Base-by-base conservation (phyloP, 2,113 vertebrate genomes). In the Epinephelus cyanopodus region DNA sequence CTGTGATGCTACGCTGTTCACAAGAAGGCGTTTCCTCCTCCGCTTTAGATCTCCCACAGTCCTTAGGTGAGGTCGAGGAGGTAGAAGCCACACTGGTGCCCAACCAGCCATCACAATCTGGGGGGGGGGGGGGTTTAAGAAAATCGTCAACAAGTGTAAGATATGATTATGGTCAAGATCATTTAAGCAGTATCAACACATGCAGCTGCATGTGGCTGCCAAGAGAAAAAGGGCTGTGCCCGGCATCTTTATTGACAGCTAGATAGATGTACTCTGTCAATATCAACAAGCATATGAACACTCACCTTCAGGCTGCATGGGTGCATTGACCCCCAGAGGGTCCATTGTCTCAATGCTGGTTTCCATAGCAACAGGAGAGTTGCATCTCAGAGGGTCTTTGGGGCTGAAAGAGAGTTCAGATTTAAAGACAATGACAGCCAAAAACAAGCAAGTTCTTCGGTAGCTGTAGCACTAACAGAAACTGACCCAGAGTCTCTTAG, bases 291-390 rank as follows among this genome's bases (percentile, higher is more conserved):
- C 25, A 67, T 21, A 27, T 37, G 19, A 9, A 45, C 42, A 45
- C 11, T 96, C 90, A 99, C 98, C 95, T 88, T 98, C 97, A 15
- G 95, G 91, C 63, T 94, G 97, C 52, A 92, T 81, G 23, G 96
- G 86, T 23, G 91, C 92, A 42, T 96, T 97, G 80, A 97, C 96
- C 47, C 96, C 95, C 73, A 98, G 92, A 29, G 98, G 97, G 88
- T 97, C 98, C 83, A 94, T 66, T 0, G 96, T 95, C 48, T 99
- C 98, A n/a, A 96, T 87, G 77, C 95, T 97, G 81, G 97, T 99
- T 94, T 99, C 98, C 98, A 99, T 99, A 84, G 98, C 98, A 92
- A 99, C 97, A 4, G 98, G 98, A 81, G 98, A 99, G 91, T 96
- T 99, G 94, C 97, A 98, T 92, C 98, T 96, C 84, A 97, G 90